phyloP scores from a whole-genome alignment of 2,888 invertebrate genomes.

The Ectropis crepuscularia region DNA sequence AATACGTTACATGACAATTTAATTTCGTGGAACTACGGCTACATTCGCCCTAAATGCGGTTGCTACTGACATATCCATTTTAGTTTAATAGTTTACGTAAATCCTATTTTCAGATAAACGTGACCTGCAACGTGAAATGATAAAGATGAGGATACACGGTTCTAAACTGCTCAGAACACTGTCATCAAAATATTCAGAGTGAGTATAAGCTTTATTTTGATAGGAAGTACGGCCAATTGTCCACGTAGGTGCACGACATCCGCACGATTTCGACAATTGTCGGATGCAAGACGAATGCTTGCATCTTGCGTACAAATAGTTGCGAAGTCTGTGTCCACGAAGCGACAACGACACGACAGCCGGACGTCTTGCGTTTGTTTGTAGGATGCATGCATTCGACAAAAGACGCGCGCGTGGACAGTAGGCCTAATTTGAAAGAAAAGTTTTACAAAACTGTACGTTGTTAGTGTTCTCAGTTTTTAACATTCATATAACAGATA shows the following conservation, averaged over 20 bases:
- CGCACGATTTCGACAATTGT: too few relatives aligned
- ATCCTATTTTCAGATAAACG: constrained; percentile 26
- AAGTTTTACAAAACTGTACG: neutral
- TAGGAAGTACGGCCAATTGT: neutral
- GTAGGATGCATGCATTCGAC: too few relatives aligned
- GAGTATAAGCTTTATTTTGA: neutral
- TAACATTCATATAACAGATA: too few relatives aligned
- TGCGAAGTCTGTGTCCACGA: too few relatives aligned
- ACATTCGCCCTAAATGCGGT: neutral
- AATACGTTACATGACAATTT: neutral
- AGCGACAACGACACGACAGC: too few relatives aligned
- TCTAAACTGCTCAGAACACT: too few relatives aligned
- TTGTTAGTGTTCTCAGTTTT: too few relatives aligned
- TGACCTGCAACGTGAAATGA: constrained; percentile 12
- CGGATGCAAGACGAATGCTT: too few relatives aligned
- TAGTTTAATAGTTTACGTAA: constrained; percentile 11
- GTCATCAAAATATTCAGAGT: too few relatives aligned
- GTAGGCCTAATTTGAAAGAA: neutral
- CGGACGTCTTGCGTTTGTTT: too few relatives aligned
- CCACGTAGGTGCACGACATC: neutral
- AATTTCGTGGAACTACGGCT: constrained; percentile 3
- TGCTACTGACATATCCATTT: constrained; percentile 27
- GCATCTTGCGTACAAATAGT: too few relatives aligned
- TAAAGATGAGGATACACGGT: neutral
- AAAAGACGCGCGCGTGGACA: too few relatives aligned